Evolutionary conservation across 2,113 vertebrate species (phyloP).

Genomic region (Archocentrus centrarchus): DNA sequence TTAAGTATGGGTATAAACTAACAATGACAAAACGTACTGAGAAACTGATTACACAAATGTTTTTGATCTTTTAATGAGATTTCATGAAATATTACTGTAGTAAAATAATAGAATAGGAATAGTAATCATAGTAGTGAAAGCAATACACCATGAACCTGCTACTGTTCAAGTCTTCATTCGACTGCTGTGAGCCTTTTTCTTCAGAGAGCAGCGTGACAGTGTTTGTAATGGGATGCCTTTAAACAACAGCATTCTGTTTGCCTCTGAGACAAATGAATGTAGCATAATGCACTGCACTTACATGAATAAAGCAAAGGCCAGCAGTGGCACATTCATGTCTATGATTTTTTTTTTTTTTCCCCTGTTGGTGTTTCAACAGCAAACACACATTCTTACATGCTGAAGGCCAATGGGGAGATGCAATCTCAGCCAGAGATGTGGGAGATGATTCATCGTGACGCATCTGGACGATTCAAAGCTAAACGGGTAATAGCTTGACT

Average conservation of each 20-base stretch:
- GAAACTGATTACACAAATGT: neutral
- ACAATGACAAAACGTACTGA: neutral
- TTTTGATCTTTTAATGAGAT: neutral
- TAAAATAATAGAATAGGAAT: neutral
- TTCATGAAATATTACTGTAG: neutral
- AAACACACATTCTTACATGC: neutral
- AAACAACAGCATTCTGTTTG: neutral
- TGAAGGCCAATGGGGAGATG: constrained; percentile 1
- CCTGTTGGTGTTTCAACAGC: neutral
- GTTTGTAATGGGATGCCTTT: constrained; percentile 5
- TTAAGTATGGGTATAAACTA: neutral
- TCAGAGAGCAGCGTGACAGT: neutral
- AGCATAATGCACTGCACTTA: neutral
- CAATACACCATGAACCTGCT: neutral
- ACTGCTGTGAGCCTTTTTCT: neutral
- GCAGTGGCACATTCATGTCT: neutral
- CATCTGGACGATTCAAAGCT: neutral
- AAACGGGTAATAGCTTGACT: constrained; percentile 14
- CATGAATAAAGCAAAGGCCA: neutral
- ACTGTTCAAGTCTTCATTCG: neutral
- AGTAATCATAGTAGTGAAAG: neutral
- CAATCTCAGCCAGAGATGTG: constrained; percentile 2
- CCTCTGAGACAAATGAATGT: neutral
- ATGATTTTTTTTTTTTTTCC: too few relatives aligned
- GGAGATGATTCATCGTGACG: constrained; percentile 39